Percentiles rank a stretch among this genome's conserved stretches.
Conservation (phyloP, 1,140 invertebrate species). For the Tetramorium alpestre region DNA sequence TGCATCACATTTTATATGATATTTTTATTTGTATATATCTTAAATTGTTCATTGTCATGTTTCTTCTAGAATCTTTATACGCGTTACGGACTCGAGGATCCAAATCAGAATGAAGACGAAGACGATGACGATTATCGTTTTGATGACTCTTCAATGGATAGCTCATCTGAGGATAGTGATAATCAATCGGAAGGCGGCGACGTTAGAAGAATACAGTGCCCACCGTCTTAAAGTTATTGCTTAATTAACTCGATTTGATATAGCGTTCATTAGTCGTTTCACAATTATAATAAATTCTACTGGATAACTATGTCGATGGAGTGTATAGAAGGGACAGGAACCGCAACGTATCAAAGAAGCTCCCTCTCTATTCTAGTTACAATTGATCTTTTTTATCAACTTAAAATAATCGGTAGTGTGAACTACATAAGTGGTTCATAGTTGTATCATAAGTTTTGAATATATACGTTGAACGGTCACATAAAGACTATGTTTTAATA, state of each 20-base stretch:
- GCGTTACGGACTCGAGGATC: slow-evolving; percentile 25
- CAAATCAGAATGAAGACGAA: slow-evolving; percentile 53
- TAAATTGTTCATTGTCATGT: background rate
- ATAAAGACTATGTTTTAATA: slow-evolving; percentile 19
- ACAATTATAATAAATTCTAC: slow-evolving; percentile 36
- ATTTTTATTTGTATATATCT: background rate
- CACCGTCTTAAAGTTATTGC: slow-evolving; percentile 58
- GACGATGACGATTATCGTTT: slow-evolving; percentile 22
- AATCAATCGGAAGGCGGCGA: slow-evolving; percentile 55
- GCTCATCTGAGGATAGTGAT: slow-evolving; percentile 63
- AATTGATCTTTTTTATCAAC: slow-evolving; percentile 41
- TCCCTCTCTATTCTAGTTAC: slow-evolving; percentile 14
- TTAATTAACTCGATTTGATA: slow-evolving; percentile 26
- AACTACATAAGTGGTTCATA: background rate
- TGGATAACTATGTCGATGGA: slow-evolving; percentile 34
- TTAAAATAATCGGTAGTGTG: slow-evolving; percentile 24
- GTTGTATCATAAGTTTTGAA: slow-evolving; percentile 51
- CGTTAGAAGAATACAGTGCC: slow-evolving; percentile 56
- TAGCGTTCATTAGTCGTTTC: slow-evolving; percentile 36
- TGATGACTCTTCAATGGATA: slow-evolving; percentile 59
- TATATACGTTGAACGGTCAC: slow-evolving; percentile 25
- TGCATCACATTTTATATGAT: no score
- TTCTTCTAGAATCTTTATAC: slow-evolving; percentile 14
- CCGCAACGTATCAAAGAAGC: background rate
- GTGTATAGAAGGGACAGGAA: background rate